A percentile compares a stretch with the other conserved stretches of the same genome.
phyloP scores from a whole-genome alignment of 2,888 invertebrate species.

The Notocelia uddmanniana region DNA sequence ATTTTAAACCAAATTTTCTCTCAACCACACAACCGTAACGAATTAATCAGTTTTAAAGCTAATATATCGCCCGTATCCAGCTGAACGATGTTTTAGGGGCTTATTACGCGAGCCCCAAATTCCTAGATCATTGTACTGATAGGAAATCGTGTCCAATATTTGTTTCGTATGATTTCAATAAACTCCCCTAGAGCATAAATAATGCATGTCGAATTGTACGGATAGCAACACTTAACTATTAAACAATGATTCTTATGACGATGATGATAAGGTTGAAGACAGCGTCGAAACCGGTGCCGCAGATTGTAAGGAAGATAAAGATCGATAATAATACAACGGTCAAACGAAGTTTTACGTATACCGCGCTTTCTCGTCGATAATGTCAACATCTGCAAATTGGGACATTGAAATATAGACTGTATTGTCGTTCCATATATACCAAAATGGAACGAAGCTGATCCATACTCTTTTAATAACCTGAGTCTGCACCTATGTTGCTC shows the following conservation, averaged over 20 bases:
- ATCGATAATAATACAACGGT: slow-evolving; percentile 69
- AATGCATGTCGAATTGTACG: slow-evolving; percentile 79
- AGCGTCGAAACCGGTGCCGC: slow-evolving; percentile 4
- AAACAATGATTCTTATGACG: slow-evolving; percentile 16
- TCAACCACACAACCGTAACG: slow-evolving; percentile 46
- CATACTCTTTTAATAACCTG: slow-evolving; percentile 30
- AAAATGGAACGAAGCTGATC: background rate
- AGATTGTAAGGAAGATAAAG: slow-evolving; percentile 56
- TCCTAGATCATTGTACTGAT: slow-evolving; percentile 55
- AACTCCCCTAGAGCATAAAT: slow-evolving; percentile 78
- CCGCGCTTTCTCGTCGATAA: slow-evolving; percentile 34
- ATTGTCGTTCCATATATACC: background rate
- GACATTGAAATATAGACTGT: slow-evolving; percentile 3
- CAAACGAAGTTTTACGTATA: slow-evolving; percentile 47
- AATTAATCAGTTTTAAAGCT: slow-evolving; percentile 46
- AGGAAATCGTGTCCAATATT: slow-evolving; percentile 56
- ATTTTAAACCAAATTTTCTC: slow-evolving; percentile 41
- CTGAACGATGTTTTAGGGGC: slow-evolving; percentile 52
- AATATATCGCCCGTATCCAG: slow-evolving; percentile 50
- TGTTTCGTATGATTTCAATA: slow-evolving; percentile 80
- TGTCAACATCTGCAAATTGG: slow-evolving; percentile 35
- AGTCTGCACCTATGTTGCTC: slow-evolving; percentile 39
- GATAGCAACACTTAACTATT: slow-evolving; percentile 42
- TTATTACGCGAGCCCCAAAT: slow-evolving; percentile 58
- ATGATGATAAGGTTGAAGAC: slow-evolving; percentile 26